These are phyloP conservation scores for Hippocampus mohnikei DNA, from an alignment of 2,113 vertebrate genomes.

Conservation along the genomic window DNA sequence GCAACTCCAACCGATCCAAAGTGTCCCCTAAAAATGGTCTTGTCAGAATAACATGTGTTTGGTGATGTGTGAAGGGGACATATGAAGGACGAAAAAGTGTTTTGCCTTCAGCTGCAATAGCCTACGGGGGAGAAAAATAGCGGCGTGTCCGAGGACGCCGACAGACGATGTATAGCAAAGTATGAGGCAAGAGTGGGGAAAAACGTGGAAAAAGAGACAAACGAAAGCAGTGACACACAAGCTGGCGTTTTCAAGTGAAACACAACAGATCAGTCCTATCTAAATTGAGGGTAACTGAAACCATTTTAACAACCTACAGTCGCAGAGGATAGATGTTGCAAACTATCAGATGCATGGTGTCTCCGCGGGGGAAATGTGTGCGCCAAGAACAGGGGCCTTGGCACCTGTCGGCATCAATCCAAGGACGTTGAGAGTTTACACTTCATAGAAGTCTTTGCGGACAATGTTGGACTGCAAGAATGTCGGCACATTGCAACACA, in stretches of 20 bases:
- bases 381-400: slow-evolving; percentile 47
- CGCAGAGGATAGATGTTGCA: neutral
- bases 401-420: slow-evolving; percentile 67
- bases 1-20: slow-evolving; percentile 4
- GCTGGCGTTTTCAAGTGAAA: neutral
- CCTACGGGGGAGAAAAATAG: slow-evolving; percentile 15
- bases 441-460: slow-evolving; percentile 57
- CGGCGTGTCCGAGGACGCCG: neutral
- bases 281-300: neutral
- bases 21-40: slow-evolving; percentile 17
- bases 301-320: neutral
- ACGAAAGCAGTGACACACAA: neutral
- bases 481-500: slow-evolving; percentile 17
- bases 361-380: slow-evolving; percentile 19
- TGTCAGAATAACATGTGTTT: neutral
- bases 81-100: slow-evolving; percentile 44
- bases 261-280: neutral
- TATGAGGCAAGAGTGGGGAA: neutral
- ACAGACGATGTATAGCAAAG: neutral
- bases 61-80: slow-evolving; percentile 45
- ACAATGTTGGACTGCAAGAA: slow-evolving; percentile 39
- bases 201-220: neutral
- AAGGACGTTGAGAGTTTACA: slow-evolving; percentile 36
- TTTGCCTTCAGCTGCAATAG: slow-evolving; percentile 36
- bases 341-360: neutral